Evolutionary conservation across 2,113 vertebrate species (phyloP).

Genomic region (Amblyornis subalaris): DNA sequence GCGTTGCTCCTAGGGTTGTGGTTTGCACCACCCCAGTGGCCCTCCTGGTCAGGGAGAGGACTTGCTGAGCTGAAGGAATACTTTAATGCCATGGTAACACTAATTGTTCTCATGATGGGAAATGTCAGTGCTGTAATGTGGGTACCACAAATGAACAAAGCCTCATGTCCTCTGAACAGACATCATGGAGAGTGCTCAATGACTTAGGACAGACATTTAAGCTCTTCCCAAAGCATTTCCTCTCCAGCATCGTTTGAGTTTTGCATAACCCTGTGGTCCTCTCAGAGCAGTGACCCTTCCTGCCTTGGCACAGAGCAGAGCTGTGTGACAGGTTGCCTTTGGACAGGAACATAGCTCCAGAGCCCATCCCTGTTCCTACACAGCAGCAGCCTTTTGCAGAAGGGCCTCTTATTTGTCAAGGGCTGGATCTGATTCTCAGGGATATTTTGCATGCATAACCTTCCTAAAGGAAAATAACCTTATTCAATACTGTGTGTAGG

Average conservation of each 20-base stretch:
- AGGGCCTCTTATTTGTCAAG: not conserved
- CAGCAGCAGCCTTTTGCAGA: not conserved
- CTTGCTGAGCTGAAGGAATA: not conserved
- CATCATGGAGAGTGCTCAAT: not conserved
- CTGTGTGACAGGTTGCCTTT: not conserved
- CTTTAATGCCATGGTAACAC: not conserved
- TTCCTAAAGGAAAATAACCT: not conserved
- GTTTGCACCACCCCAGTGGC: not conserved
- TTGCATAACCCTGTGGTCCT: not conserved
- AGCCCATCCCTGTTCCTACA: not conserved
- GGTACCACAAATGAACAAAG: not conserved
- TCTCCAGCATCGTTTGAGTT: not conserved
- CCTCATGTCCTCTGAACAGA: not conserved
- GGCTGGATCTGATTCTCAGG: not conserved
- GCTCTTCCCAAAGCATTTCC: not conserved
- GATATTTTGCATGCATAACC: not conserved
- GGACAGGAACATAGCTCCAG: not conserved
- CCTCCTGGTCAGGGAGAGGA: not conserved
- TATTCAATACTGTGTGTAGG: not conserved
- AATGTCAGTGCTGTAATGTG: not conserved
- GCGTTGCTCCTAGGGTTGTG: not conserved
- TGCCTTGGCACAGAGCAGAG: not conserved
- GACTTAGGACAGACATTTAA: not conserved
- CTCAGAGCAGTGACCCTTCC: not conserved
- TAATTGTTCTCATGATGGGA: not conserved